Base-by-base conservation (phyloP, 2,113 vertebrate species). In the Sebastes fasciatus region DNA sequence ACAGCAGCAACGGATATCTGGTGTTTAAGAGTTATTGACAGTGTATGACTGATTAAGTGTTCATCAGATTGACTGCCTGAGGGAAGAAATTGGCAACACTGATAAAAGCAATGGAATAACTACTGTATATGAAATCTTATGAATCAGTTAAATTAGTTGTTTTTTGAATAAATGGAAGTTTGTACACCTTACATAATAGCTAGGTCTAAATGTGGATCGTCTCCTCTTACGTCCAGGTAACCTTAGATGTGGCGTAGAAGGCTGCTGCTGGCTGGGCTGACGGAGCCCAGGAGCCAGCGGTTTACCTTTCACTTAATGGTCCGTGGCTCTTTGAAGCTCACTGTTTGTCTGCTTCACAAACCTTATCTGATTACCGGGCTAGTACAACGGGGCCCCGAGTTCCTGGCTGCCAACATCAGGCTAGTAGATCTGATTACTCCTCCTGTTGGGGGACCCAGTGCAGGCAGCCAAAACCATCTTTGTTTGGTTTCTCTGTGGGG, bases 291-390 rank as follows among this genome's bases (percentile, higher is more conserved):
- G 74, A 92, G 81, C 67, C 61, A 77, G 77, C 8, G 90, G 88
- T 90, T 94, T 90, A 88, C 86, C 87, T 94, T 91, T 90, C 91
- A 88, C 85, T 88, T 94, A 93, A 94, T 94, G 92, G 84, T 61
- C 83, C 79, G 19, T 82, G 63, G 71, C 82, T 69, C 93, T 94
- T 92, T 94, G 93, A 93, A 93, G 92, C 78, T 80, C 69, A 40
- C 61, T 80, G 88, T 90, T 90, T 92, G 92, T 89, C 68, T 92
- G 77, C 87, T 88, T 72, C 91, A 80, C 84, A 91, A 89, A 88
- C 91, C 92, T 92, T 92, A 95, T 95, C 94, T 94, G 91, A 94
- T 95, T 93, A 93, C 89, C 45, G 82, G 69, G 58, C 78, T 82
- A 45, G 83, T 84, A 87, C 85, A 80, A 92, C 86, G 85, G 85